Percentiles rank a stretch among this genome's conserved stretches.
phyloP scores from a whole-genome alignment of 2,797 vertebrate genomes.

The Nannoperca australis region DNA sequence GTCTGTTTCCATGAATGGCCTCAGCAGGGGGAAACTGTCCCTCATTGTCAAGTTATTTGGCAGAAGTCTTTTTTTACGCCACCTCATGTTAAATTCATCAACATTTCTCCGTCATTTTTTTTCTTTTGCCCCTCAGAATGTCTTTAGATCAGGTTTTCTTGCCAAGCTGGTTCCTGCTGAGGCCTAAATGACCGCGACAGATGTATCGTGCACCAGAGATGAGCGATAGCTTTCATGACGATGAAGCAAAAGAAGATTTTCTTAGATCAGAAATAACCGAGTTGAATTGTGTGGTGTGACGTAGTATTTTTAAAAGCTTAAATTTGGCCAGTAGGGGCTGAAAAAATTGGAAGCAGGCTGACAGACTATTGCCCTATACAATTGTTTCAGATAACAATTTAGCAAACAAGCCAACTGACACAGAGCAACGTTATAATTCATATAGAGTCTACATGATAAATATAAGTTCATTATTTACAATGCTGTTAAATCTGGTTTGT shows the following conservation, averaged over 20 bases:
- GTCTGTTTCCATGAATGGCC: conserved; percentile 75
- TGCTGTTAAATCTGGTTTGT: not conserved
- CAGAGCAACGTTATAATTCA: not conserved
- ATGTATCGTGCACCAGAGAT: conserved; percentile 67
- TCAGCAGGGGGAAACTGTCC: conserved; percentile 73
- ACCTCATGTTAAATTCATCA: conserved; percentile 86
- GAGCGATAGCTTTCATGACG: conserved; percentile 39
- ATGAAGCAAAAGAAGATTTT: conserved; percentile 38
- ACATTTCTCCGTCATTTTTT: conserved; percentile 72
- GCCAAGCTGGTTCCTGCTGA: conserved; percentile 77
- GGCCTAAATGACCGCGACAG: conserved; percentile 75
- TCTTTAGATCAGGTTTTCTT: conserved; percentile 71
- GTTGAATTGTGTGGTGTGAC: conserved; percentile 56
- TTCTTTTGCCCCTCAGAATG: conserved; percentile 61
- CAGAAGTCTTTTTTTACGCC: conserved; percentile 70
- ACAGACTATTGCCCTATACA: not conserved
- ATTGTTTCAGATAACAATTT: not conserved
- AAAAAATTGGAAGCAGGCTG: not conserved
- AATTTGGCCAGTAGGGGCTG: not conserved
- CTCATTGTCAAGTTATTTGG: conserved; percentile 83
- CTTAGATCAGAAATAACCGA: conserved; percentile 52
- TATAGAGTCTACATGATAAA: not conserved
- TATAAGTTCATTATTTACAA: not conserved
- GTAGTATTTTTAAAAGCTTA: conserved; percentile 19
- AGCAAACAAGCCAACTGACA: not conserved